These are phyloP conservation scores for Crossoptilon crossoptilon DNA, from an alignment of 2,797 vertebrate genomes.

Conservation along the genomic window DNA sequence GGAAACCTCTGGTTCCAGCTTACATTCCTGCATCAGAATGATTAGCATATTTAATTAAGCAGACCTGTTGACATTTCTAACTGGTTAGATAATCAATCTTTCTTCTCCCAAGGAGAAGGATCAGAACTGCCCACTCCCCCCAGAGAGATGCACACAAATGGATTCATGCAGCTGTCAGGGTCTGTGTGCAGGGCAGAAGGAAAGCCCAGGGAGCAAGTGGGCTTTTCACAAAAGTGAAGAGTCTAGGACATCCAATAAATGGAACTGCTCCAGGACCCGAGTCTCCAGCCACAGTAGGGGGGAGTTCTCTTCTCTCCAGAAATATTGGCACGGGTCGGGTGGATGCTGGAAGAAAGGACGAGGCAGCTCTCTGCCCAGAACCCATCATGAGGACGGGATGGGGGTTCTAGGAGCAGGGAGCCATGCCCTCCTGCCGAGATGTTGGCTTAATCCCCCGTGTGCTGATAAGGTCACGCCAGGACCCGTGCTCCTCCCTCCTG, in stretches of 20 bases:
- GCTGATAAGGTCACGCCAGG: constrained; percentile 4
- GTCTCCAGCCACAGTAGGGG: fast-evolving
- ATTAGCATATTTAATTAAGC: not conserved
- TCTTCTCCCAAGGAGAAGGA: not conserved
- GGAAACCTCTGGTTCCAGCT: not conserved
- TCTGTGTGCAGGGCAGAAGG: not conserved
- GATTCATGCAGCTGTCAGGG: not conserved
- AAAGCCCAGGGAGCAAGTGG: not conserved
- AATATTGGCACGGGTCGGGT: not conserved
- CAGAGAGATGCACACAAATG: not conserved
- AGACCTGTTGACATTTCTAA: not conserved
- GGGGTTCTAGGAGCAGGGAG: not conserved
- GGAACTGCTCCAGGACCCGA: fast-evolving
- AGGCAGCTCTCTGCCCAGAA: not conserved
- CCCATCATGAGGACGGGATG: not conserved
- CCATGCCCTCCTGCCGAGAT: not conserved
- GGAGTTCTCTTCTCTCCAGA: not conserved
- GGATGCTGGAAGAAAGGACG: fast-evolving
- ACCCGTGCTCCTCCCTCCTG: not conserved
- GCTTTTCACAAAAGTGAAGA: not conserved
- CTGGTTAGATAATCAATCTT: not conserved
- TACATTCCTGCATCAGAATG: not conserved
- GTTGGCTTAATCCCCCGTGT: not conserved
- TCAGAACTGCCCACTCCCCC: not conserved
- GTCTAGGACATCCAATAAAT: not conserved